A percentile compares a stretch with the other conserved stretches of the same genome.
phyloP scores from a whole-genome alignment of 2,888 invertebrate genomes.

The Andrena praecox region DNA sequence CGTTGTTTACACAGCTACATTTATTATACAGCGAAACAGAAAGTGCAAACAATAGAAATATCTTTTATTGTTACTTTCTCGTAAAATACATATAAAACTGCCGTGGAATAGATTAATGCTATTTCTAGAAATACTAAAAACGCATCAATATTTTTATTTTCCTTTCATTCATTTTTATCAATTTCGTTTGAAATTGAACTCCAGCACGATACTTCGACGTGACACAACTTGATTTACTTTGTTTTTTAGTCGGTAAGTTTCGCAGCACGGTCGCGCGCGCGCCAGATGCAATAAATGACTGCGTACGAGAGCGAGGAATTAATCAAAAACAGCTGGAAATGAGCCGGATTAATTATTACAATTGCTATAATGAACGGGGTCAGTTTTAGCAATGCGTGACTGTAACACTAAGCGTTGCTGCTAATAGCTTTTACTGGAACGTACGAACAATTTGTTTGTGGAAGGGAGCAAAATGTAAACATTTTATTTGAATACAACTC shows the following conservation, averaged over 20 bases:
- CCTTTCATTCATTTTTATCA: not conserved
- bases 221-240: slow-evolving; percentile 21
- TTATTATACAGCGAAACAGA: too few species aligned
- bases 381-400: slow-evolving; percentile 35
- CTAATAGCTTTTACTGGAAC: slow-evolving; percentile 9
- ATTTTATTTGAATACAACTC: too few species aligned
- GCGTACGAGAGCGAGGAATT: slow-evolving; percentile 50
- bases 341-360: slow-evolving; percentile 66
- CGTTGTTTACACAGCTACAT: too few species aligned
- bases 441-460: slow-evolving; percentile 13
- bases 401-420: slow-evolving; percentile 20
- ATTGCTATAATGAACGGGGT: slow-evolving; percentile 62
- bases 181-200: not conserved
- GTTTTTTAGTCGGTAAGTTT: slow-evolving; percentile 40
- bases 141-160: not conserved
- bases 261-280: slow-evolving; percentile 38
- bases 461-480: not conserved
- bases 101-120: too few species aligned
- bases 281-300: slow-evolving; percentile 55
- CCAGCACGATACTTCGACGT: not conserved
- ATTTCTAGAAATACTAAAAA: not conserved
- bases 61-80: not conserved
- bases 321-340: slow-evolving; percentile 66
- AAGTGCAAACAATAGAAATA: too few species aligned
- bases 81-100: too few species aligned